A percentile compares a stretch with the other conserved stretches of the same genome.
These are phyloP conservation scores for Phalanger gymnotis DNA, from an alignment of 2,797 vertebrate genomes.

Conservation along the genomic window DNA sequence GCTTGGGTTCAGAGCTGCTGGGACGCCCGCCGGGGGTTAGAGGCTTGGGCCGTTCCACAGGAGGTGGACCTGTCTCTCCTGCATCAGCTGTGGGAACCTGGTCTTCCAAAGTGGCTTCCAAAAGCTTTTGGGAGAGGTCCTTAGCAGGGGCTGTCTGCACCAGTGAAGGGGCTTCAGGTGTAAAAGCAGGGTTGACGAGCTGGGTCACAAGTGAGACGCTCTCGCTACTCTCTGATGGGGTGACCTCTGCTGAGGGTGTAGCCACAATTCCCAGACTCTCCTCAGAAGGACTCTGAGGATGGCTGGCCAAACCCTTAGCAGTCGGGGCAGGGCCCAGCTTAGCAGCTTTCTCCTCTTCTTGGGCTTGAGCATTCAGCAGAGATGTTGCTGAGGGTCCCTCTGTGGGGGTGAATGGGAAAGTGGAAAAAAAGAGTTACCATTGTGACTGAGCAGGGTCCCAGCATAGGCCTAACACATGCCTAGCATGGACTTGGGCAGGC, in stretches of 20 bases:
- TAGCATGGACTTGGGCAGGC: not conserved
- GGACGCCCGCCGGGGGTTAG: conserved; percentile 52
- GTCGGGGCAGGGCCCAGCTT: conserved; percentile 70
- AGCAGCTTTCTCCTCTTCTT: conserved; percentile 77
- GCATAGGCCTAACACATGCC: not conserved
- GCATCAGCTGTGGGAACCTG: conserved; percentile 73
- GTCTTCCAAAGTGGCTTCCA: conserved; percentile 87
- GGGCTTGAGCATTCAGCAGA: conserved; percentile 82
- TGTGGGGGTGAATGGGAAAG: conserved; percentile 78
- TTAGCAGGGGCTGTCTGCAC: conserved; percentile 58
- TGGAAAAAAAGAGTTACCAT: not conserved
- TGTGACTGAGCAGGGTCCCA: not conserved
- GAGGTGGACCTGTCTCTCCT: conserved; percentile 71
- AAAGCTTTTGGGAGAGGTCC: conserved; percentile 85
- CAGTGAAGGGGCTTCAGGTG: conserved; percentile 69
- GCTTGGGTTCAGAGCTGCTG: conserved; percentile 76
- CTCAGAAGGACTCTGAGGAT: conserved; percentile 73
- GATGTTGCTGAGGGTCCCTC: conserved; percentile 90
- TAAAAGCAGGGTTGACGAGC: conserved; percentile 86
- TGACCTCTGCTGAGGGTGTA: conserved; percentile 80
- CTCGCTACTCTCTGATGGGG: conserved; percentile 93
- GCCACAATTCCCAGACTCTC: conserved; percentile 77
- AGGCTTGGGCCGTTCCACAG: conserved; percentile 42
- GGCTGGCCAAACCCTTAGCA: conserved; percentile 64
- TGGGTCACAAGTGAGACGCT: conserved; percentile 94